These are phyloP conservation scores for Sebastes vulpes DNA, from an alignment of 2,797 vertebrate species.

Conservation along the genomic window DNA sequence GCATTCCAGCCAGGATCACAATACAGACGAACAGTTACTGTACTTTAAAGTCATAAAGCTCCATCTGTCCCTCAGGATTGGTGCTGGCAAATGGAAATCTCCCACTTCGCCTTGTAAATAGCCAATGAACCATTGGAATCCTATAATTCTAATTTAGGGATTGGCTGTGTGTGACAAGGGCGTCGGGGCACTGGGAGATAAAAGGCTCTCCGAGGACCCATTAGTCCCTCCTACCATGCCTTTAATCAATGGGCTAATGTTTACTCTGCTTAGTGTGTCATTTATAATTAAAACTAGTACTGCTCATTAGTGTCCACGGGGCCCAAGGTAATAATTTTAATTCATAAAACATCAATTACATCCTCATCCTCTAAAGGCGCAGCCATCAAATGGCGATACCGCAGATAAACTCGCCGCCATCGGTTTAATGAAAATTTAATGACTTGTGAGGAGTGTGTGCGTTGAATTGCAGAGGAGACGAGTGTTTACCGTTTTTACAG, in stretches of 20 bases:
- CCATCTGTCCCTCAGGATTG: constrained; percentile 63
- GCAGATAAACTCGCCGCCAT: constrained; percentile 55
- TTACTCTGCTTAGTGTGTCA: constrained; percentile 83
- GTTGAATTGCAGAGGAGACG: constrained; percentile 34
- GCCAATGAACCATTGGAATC: constrained; percentile 79
- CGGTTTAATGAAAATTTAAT: constrained; percentile 68
- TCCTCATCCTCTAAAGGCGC: constrained; percentile 64
- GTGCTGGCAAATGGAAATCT: constrained; percentile 70
- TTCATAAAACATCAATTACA: constrained; percentile 83
- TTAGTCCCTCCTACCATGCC: constrained; percentile 80
- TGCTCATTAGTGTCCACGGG: constrained; percentile 77
- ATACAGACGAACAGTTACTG: constrained; percentile 35
- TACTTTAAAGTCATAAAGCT: constrained; percentile 60
- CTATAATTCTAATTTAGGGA: constrained; percentile 86
- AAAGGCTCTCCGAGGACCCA: constrained; percentile 81
- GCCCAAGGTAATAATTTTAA: constrained; percentile 79
- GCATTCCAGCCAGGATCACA: constrained; percentile 24
- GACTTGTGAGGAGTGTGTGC: constrained; percentile 36
- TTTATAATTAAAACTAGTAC: constrained; percentile 85
- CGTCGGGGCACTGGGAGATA: constrained; percentile 75
- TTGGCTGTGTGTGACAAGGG: constrained; percentile 82
- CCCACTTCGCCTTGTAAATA: constrained; percentile 78
- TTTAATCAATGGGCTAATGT: constrained; percentile 86
- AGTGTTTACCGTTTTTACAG: constrained; percentile 99
- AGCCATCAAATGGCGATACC: constrained; percentile 53